These are phyloP conservation scores for Protonemura montana DNA, from an alignment of 2,888 invertebrate species.

Conservation along the genomic window DNA sequence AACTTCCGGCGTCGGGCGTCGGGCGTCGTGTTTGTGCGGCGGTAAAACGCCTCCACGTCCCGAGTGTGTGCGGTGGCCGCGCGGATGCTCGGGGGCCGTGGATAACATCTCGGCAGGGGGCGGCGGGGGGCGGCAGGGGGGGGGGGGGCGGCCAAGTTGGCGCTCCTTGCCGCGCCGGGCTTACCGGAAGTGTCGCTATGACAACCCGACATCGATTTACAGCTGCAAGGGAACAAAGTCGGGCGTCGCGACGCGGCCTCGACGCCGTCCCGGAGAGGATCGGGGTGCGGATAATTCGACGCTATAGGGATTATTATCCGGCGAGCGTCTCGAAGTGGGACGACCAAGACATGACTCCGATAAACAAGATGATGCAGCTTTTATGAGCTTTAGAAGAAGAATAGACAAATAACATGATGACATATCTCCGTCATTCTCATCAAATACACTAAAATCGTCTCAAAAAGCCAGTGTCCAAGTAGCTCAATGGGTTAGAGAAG, in stretches of 20 bases:
- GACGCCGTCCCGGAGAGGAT: neutral
- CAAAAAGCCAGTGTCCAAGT: too few species aligned
- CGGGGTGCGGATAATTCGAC: neutral
- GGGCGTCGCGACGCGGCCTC: neutral
- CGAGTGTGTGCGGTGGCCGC: constrained; percentile 16
- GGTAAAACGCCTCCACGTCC: constrained; percentile 21
- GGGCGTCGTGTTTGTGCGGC: constrained; percentile 49
- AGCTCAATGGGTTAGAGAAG: too few species aligned
- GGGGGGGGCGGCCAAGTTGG: constrained; percentile 40
- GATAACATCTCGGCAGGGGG: constrained; percentile 41
- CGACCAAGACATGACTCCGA: too few species aligned
- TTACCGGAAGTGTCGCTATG: constrained; percentile 50
- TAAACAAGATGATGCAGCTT: too few species aligned
- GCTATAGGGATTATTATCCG: too few species aligned
- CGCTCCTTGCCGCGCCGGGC: constrained; percentile 41
- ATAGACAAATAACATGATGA: too few species aligned
- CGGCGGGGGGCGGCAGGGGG: constrained; percentile 28
- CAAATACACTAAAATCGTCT: too few species aligned
- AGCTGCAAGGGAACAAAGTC: constrained; percentile 40
- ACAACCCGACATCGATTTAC: constrained; percentile 50
- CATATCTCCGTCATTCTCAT: too few species aligned
- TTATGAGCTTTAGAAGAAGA: too few species aligned
- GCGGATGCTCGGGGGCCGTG: neutral
- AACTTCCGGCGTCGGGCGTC: constrained; percentile 37
- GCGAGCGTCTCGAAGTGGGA: too few species aligned